A percentile compares a stretch with the other conserved stretches of the same genome.
Conservation (phyloP, 2,888 invertebrate species). For the Venusia cambrica region DNA sequence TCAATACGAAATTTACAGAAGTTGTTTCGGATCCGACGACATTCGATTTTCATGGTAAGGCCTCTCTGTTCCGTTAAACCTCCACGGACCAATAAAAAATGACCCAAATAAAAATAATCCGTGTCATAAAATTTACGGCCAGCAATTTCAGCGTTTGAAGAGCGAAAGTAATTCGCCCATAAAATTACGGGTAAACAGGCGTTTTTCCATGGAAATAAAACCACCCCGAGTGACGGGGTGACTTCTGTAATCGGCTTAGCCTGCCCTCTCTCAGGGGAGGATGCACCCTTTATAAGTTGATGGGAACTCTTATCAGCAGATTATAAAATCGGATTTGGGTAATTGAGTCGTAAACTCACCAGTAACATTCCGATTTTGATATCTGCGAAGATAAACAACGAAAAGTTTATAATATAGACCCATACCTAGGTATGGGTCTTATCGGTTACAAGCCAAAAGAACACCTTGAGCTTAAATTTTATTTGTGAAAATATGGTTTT, state of each 20-base stretch:
- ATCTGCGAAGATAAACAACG: constrained; percentile 12
- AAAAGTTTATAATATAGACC: no score
- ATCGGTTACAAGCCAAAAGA: no score
- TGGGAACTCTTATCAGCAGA: constrained; percentile 75
- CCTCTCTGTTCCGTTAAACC: constrained; percentile 25
- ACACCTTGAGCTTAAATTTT: no score
- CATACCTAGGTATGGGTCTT: no score
- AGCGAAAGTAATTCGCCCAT: constrained; percentile 76
- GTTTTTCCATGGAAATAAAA: constrained; percentile 76
- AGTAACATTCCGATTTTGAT: constrained; percentile 32
- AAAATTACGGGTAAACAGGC: constrained; percentile 79
- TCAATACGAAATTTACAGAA: no score
- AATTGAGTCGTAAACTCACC: constrained; percentile 69
- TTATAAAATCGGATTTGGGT: constrained; percentile 75
- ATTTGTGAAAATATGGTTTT: no score
- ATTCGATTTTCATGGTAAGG: no score
- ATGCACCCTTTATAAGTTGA: constrained; percentile 70
- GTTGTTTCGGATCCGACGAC: no score
- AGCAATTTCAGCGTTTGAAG: constrained; percentile 69
- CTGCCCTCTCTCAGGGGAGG: constrained; percentile 50
- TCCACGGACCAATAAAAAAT: constrained; percentile 48
- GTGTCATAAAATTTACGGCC: constrained; percentile 67
- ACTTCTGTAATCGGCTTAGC: constrained; percentile 78
- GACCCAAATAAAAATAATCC: constrained; percentile 69
- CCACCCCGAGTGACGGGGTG: constrained; percentile 57